Evolutionary conservation across 2,797 vertebrate species (phyloP).

Genomic region (Enteromius afrohamiltoni): DNA sequence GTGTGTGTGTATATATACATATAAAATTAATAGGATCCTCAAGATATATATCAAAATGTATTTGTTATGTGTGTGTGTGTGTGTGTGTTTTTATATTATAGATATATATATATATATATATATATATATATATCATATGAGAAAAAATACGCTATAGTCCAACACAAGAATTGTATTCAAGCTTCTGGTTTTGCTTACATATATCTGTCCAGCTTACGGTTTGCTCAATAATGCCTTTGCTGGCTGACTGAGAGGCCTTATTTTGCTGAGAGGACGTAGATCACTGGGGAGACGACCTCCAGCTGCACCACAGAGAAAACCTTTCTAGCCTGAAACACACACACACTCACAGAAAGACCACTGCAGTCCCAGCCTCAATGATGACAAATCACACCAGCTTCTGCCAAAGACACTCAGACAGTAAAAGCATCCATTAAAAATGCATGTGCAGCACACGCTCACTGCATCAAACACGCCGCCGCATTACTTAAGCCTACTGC

Average conservation of each 20-base stretch:
- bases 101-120: no score
- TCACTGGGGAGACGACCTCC: slow-evolving; percentile 64
- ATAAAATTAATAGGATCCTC: no score
- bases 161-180: not conserved
- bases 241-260: slow-evolving; percentile 61
- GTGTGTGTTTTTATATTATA: no score
- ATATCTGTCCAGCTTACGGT: slow-evolving; percentile 35
- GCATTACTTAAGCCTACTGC: slow-evolving; percentile 66
- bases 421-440: slow-evolving; percentile 82
- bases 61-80: no score
- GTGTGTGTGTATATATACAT: no score
- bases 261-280: slow-evolving; percentile 69
- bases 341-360: slow-evolving; percentile 53
- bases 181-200: not conserved
- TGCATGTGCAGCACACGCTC: slow-evolving; percentile 71
- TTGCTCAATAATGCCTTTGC: slow-evolving; percentile 50
- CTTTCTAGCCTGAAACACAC: slow-evolving; percentile 23
- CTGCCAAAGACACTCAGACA: slow-evolving; percentile 76
- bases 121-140: not conserved
- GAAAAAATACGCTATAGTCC: not conserved
- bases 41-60: no score
- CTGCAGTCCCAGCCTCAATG: slow-evolving; percentile 64
- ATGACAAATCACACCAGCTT: slow-evolving; percentile 77
- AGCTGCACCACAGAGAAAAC: slow-evolving; percentile 65
- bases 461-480: slow-evolving; percentile 72